phyloP scores from a whole-genome alignment of 2,797 vertebrate genomes.

The Brachyrhaphis roseni region DNA sequence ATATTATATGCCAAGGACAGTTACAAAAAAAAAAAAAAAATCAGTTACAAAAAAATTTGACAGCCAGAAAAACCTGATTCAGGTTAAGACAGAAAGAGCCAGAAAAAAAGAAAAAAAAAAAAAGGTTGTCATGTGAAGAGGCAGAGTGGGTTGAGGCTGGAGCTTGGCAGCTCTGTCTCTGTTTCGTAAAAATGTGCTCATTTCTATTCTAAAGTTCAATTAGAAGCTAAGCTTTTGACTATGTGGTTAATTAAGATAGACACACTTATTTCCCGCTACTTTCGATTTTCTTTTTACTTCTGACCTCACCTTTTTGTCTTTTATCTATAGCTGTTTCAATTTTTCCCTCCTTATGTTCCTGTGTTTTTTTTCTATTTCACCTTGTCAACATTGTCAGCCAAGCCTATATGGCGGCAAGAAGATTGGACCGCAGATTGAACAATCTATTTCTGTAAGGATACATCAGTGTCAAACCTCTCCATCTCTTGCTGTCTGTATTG shows the following conservation, averaged over 20 bases:
- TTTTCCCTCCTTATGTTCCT: slow-evolving; percentile 18
- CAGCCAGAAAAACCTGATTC: slow-evolving; percentile 16
- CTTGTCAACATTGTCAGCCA: slow-evolving; percentile 72
- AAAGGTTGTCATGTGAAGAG: slow-evolving; percentile 22
- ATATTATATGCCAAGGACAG: background rate
- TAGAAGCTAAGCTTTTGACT: slow-evolving; percentile 47
- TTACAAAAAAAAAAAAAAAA: too few species aligned
- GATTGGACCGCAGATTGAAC: slow-evolving; percentile 79
- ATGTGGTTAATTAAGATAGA: slow-evolving; percentile 23
- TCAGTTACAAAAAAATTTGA: slow-evolving; percentile 7
- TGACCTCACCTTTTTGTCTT: slow-evolving; percentile 33
- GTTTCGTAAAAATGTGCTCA: slow-evolving; percentile 28
- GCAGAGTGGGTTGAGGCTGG: slow-evolving; percentile 25
- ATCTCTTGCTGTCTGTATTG: slow-evolving; percentile 53
- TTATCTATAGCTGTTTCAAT: slow-evolving; percentile 30
- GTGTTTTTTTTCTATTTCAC: slow-evolving; percentile 65
- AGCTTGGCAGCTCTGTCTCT: slow-evolving; percentile 38
- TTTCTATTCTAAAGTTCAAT: slow-evolving; percentile 36
- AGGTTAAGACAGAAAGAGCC: slow-evolving; percentile 33
- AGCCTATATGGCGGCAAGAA: slow-evolving; percentile 61
- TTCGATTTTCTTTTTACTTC: slow-evolving; percentile 8
- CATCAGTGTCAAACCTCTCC: slow-evolving; percentile 78
- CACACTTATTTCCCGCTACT: slow-evolving; percentile 26
- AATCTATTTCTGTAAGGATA: slow-evolving; percentile 79
- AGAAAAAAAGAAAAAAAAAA: background rate